Conservation (phyloP, 2,797 vertebrate species). For the Cossypha polioptera region DNA sequence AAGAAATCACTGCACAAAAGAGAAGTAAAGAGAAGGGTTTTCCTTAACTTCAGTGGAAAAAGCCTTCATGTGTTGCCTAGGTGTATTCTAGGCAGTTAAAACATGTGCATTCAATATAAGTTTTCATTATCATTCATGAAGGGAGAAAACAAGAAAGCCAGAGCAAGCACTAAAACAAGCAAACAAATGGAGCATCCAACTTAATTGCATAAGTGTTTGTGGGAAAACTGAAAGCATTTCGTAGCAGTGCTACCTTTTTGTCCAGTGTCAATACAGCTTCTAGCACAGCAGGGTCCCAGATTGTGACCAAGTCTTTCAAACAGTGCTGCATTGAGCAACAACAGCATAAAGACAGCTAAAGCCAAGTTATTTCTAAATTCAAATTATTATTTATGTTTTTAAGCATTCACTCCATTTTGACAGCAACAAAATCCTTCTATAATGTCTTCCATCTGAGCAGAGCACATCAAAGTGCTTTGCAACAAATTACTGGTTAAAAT, state of each 20-base stretch:
- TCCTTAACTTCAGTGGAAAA: background rate
- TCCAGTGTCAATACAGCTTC: background rate
- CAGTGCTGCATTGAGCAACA: background rate
- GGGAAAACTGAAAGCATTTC: background rate
- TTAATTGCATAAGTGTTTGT: background rate
- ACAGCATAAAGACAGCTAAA: background rate
- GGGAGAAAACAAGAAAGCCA: background rate
- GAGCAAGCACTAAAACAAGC: background rate
- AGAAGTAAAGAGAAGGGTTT: background rate
- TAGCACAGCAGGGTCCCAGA: background rate
- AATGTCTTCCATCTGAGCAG: conserved; percentile 5
- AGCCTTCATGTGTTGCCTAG: background rate
- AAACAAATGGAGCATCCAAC: background rate
- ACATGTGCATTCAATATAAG: background rate
- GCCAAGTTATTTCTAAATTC: background rate
- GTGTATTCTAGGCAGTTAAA: background rate
- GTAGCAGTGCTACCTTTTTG: background rate
- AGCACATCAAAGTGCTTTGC: background rate
- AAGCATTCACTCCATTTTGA: background rate
- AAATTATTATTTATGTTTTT: background rate
- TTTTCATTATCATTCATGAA: background rate
- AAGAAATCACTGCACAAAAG: background rate
- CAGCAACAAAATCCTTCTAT: background rate
- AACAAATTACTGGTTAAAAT: background rate
- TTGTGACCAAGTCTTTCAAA: background rate